Evolutionary conservation across 2,797 vertebrate species (phyloP), one percentile per base, ranked within the genome.

Genomic region (Alauda arvensis): DNA sequence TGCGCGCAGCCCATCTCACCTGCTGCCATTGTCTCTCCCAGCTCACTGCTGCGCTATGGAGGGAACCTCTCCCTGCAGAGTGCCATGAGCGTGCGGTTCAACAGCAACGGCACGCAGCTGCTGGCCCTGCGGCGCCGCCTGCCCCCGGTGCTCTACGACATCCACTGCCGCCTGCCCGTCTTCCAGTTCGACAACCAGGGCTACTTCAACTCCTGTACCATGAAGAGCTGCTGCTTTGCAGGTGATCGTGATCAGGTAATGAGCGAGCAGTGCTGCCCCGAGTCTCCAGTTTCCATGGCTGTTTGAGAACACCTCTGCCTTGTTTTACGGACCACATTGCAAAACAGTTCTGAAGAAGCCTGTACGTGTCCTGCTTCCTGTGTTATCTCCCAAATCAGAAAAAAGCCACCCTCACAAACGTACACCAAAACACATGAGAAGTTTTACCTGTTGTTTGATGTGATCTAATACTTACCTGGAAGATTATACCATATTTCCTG

Each of bases 101-200:
- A 99, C 97, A 99, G 99, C 92, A 99, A 98, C 0, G 99, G 99
- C 78, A 99, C 98, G 1, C 99, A 99, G 93, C 97, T 99, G 91
- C 97, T 99, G 94, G 99, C 99, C 0, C 96, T 99, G 95, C 98
- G 99, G 0, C 98, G 99, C 34, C 98, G 99, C 69, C 97, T 99
- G 74, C 99, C 99, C 4, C 99, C 99, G 0, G 99, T 99, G 70
- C 98, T 99, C 67, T 99, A 99, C 21, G 99, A 99, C 95, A 98
- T 99, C 81, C 99, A 99, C 96, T 99, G 99, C 12, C 98, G 99
- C 9, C 98, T 99, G 94, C 99, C 99, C 21, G 98, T 98, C 96
- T 99, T 99, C 97, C 99, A 99, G 97, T 99, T 99, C 20, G 99
- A 99, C 97, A 99, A 99, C 98, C 99, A 99, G 93, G 99, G 99